Conservation (phyloP, 2,888 invertebrate genomes). For the Plebejus anna region DNA sequence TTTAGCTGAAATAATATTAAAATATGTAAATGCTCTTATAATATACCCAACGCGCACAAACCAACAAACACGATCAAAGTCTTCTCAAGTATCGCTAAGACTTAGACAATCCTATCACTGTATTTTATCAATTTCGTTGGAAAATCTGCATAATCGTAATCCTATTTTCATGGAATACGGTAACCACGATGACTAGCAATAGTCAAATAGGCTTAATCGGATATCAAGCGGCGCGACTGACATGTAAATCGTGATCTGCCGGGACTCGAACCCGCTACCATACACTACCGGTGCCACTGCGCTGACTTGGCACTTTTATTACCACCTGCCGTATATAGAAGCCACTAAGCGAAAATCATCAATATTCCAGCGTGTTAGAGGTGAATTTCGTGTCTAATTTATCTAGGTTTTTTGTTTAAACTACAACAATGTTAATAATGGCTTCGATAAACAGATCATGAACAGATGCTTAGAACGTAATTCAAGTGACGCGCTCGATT, state of each 20-base stretch:
- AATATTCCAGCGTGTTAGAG: background rate
- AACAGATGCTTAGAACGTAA: constrained; percentile 37
- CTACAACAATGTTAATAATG: constrained; percentile 49
- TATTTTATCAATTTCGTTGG: constrained; percentile 26
- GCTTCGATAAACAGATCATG: constrained; percentile 47
- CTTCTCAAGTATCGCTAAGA: background rate
- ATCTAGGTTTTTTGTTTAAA: constrained; percentile 5
- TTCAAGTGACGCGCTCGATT: constrained; percentile 30
- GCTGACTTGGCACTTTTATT: constrained; percentile 68
- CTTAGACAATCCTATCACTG: background rate
- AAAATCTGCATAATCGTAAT: constrained; percentile 59
- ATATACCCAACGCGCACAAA: background rate
- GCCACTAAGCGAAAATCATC: constrained; percentile 28
- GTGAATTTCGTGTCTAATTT: background rate
- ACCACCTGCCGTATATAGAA: constrained; percentile 60
- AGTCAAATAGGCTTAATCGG: constrained; percentile 55
- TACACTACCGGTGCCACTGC: constrained; percentile 74
- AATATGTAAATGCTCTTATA: too few relatives aligned
- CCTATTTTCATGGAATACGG: constrained; percentile 55
- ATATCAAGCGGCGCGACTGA: constrained; percentile 76
- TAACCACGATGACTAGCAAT: constrained; percentile 59
- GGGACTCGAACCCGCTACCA: constrained; percentile 71
- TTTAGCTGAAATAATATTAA: too few relatives aligned
- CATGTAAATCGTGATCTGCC: constrained; percentile 77
- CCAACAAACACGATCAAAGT: background rate